Percentiles rank a stretch among this genome's conserved stretches.
Evolutionary conservation across 2,888 invertebrate genomes (phyloP).

Genomic region (Oxycera nigricornis): DNA sequence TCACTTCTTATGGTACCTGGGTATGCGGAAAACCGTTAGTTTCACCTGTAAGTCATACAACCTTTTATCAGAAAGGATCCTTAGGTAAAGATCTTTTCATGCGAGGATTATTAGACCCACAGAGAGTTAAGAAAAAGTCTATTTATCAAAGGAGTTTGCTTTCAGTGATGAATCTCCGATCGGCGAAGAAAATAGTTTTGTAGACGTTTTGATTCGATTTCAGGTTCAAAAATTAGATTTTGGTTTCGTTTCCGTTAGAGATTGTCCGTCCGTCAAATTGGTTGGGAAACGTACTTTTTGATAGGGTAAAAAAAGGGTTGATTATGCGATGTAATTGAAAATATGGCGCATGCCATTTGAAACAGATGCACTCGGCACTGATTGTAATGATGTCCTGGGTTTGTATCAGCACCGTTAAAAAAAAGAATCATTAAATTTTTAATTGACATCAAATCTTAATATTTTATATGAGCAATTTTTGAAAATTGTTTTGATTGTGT

Average conservation of each 20-base stretch:
- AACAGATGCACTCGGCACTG: not conserved
- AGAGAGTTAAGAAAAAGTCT: not conserved
- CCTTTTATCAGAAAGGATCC: slow-evolving; percentile 11
- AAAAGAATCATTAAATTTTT: too few species aligned
- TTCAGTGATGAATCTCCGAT: not conserved
- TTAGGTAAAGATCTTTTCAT: not conserved
- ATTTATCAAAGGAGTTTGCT: not conserved
- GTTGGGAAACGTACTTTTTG: not conserved
- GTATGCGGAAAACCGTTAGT: slow-evolving; percentile 34
- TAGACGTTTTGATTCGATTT: slow-evolving; percentile 3
- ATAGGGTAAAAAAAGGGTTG: not conserved
- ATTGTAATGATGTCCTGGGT: too few species aligned
- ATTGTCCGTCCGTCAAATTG: not conserved
- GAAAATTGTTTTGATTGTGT: too few species aligned
- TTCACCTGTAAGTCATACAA: slow-evolving; percentile 4
- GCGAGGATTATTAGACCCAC: slow-evolving; percentile 12
- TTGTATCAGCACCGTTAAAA: too few species aligned
- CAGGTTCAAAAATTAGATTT: not conserved
- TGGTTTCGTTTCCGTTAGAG: slow-evolving; percentile 9
- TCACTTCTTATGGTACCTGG: not conserved
- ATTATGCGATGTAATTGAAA: not conserved
- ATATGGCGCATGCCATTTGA: slow-evolving; percentile 18
- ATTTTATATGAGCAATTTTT: too few species aligned
- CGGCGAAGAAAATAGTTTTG: not conserved
- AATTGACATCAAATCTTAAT: too few species aligned